Evolutionary conservation across 2,888 invertebrate species (phyloP).

Genomic region (Perithous albicinctus): DNA sequence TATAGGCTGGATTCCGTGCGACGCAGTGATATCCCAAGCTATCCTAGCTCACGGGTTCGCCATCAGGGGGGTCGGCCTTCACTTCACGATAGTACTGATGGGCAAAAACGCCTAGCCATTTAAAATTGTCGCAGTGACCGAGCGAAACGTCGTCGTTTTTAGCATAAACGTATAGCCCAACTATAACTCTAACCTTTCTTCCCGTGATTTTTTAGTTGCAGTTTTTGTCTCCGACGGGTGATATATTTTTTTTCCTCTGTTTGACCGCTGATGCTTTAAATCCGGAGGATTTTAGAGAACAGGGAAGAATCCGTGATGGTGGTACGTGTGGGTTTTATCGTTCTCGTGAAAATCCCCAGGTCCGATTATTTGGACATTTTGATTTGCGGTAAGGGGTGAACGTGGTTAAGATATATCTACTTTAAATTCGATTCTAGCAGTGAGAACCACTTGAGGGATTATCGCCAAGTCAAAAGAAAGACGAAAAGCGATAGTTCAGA

Average conservation of each 20-base stretch:
- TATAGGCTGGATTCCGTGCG: conserved; percentile 79
- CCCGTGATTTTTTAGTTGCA: conserved; percentile 32
- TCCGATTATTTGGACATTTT: conserved; percentile 17
- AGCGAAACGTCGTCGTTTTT: conserved; percentile 26
- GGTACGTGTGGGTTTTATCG: conserved; percentile 44
- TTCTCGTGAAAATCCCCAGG: conserved; percentile 8
- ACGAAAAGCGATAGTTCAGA: conserved; percentile 18
- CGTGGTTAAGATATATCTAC: not conserved
- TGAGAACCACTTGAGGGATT: not conserved
- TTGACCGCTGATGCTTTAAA: conserved; percentile 27
- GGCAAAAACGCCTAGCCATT: conserved; percentile 33
- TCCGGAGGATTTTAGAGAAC: conserved; percentile 13
- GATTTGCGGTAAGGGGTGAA: conserved; percentile 7
- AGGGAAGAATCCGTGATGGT: not conserved
- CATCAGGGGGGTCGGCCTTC: conserved; percentile 10
- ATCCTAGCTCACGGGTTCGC: not conserved
- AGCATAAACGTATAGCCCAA: conserved; percentile 36
- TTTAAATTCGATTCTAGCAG: conserved; percentile 5
- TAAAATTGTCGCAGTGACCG: conserved; percentile 53
- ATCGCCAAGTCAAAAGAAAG: not conserved
- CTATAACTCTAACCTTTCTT: conserved; percentile 27
- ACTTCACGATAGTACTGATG: conserved; percentile 21
- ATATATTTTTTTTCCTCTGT: not conserved
- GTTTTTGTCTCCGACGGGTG: not conserved
- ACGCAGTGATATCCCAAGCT: conserved; percentile 39